Evolutionary conservation across 1,140 invertebrate genomes (phyloP).

Genomic region (Glossosoma conforme): DNA sequence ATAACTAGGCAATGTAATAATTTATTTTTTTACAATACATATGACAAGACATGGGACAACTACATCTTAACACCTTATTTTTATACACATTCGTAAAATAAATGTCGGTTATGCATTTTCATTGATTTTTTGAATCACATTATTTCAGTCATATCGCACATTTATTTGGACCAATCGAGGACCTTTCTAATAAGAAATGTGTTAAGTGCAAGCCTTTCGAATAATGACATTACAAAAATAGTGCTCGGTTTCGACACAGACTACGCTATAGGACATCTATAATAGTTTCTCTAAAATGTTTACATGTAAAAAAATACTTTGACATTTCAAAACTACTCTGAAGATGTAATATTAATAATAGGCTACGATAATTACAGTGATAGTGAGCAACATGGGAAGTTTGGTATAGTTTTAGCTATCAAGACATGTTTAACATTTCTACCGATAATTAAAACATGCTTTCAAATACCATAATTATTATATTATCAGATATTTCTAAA

Average conservation of each 20-base stretch:
- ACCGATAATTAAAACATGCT: neutral
- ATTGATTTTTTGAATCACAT: constrained; percentile 19
- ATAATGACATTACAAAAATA: constrained; percentile 24
- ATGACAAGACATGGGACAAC: too few relatives aligned
- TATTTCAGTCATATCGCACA: constrained; percentile 19
- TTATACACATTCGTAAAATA: constrained; percentile 1
- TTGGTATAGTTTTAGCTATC: neutral
- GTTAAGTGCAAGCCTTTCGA: neutral
- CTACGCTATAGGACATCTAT: constrained; percentile 18
- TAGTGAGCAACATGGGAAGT: neutral
- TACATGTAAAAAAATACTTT: constrained; percentile 23
- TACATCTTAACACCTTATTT: neutral
- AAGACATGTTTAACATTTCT: neutral
- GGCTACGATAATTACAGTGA: too few relatives aligned
- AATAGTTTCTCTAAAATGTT: constrained; percentile 2
- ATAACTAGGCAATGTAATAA: too few relatives aligned
- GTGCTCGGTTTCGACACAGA: constrained; percentile 16
- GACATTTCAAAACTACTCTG: constrained; percentile 7
- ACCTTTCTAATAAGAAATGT: neutral
- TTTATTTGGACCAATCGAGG: constrained; percentile 3
- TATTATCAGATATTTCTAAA: neutral
- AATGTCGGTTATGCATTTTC: constrained; percentile 13
- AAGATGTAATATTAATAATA: too few relatives aligned
- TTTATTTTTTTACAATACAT: too few relatives aligned
- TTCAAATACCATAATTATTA: neutral